Conservation (phyloP, 2,888 invertebrate genomes). For the Drosophila prostipennis region DNA sequence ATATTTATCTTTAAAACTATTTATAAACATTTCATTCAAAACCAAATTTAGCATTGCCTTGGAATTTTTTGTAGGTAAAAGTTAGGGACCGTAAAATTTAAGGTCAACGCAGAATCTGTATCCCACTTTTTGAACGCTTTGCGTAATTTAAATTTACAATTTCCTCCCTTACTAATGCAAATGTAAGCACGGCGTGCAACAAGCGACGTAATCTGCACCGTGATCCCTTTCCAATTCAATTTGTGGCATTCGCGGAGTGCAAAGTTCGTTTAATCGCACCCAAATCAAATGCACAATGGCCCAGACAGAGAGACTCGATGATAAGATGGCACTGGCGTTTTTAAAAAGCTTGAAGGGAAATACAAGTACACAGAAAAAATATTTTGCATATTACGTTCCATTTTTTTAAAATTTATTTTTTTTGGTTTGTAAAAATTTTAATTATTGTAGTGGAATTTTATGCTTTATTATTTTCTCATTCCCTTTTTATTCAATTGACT, state of each 20-base stretch:
- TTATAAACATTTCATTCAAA: not conserved
- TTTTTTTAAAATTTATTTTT: no score
- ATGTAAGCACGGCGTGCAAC: slow-evolving; percentile 55
- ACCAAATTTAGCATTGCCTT: not conserved
- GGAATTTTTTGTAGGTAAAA: not conserved
- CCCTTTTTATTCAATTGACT: no score
- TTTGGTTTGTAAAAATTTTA: no score
- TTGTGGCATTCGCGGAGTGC: slow-evolving; percentile 40
- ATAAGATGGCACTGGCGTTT: slow-evolving; percentile 9
- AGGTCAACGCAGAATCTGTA: slow-evolving; percentile 4
- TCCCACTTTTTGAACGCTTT: slow-evolving; percentile 12
- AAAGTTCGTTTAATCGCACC: slow-evolving; percentile 70
- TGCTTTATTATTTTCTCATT: no score
- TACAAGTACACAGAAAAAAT: not conserved
- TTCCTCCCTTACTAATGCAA: slow-evolving; percentile 64
- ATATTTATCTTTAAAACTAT: no score
- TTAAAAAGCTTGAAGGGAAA: not conserved
- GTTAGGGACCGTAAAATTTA: not conserved
- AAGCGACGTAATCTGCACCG: slow-evolving; percentile 54
- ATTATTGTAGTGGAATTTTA: no score
- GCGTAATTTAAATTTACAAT: slow-evolving; percentile 56
- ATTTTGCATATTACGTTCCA: no score
- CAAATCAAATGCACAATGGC: slow-evolving; percentile 61
- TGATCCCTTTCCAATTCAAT: slow-evolving; percentile 37
- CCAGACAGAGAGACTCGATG: slow-evolving; percentile 33